Conservation (phyloP, 1,140 invertebrate species). For the Holcopasites calliopsidis region DNA sequence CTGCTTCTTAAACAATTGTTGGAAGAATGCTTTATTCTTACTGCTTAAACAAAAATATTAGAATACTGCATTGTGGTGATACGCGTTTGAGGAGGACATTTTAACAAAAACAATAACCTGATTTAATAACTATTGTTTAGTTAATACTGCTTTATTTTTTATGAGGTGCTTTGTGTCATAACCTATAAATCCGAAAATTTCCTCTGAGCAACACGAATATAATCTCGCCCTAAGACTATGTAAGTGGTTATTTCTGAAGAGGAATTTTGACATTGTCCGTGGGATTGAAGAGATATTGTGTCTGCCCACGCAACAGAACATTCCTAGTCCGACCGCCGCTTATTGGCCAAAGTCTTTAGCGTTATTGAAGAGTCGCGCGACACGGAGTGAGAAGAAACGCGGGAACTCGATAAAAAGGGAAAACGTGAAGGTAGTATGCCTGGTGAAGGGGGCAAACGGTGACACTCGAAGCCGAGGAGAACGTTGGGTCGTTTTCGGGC, state of each 20-base stretch:
- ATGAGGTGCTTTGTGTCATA: too few relatives aligned
- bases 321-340: neutral
- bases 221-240: neutral
- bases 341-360: constrained; percentile 20
- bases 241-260: neutral
- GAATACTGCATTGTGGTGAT: too few relatives aligned
- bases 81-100: too few relatives aligned
- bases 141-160: too few relatives aligned
- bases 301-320: neutral
- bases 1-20: too few relatives aligned
- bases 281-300: neutral
- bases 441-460: neutral
- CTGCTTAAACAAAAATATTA: too few relatives aligned
- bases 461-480: constrained; percentile 2
- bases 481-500: constrained; percentile 48
- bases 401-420: neutral
- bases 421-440: neutral
- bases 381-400: neutral
- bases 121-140: too few relatives aligned
- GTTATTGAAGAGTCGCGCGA: constrained; percentile 19
- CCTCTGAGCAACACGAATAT: too few relatives aligned
- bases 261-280: neutral
- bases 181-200: too few relatives aligned
- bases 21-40: too few relatives aligned
- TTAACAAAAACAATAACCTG: too few relatives aligned